Conservation (phyloP, 2,888 invertebrate genomes). For the Nymphalis c-album region DNA sequence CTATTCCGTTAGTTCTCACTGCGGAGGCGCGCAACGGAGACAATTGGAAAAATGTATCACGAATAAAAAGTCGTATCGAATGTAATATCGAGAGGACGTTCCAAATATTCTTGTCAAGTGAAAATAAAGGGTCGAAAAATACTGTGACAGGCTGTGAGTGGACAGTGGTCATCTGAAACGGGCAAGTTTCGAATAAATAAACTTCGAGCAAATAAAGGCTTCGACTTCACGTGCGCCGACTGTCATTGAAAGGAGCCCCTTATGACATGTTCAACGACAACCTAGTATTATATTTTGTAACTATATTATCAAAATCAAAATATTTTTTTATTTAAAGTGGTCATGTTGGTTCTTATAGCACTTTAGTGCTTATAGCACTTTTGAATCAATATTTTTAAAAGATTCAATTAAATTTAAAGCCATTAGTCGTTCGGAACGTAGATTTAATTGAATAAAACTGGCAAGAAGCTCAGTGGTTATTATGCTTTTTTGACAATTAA, state of each 20-base stretch:
- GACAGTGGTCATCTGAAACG: slow-evolving; percentile 74
- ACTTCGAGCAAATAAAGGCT: slow-evolving; percentile 68
- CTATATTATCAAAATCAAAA: too few relatives aligned
- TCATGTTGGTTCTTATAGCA: too few relatives aligned
- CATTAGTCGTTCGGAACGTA: too few relatives aligned
- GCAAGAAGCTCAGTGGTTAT: too few relatives aligned
- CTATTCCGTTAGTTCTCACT: slow-evolving; percentile 76
- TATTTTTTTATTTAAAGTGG: too few relatives aligned
- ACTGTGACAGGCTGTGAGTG: slow-evolving; percentile 77
- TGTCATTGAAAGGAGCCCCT: slow-evolving; percentile 61
- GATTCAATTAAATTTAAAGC: too few relatives aligned
- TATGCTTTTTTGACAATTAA: too few relatives aligned
- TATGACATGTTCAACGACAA: slow-evolving; percentile 66
- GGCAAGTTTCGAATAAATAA: slow-evolving; percentile 77
- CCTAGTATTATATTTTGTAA: too few relatives aligned
- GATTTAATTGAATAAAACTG: too few relatives aligned
- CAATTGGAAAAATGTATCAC: slow-evolving; percentile 80
- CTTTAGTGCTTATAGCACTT: too few relatives aligned
- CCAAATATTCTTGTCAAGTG: slow-evolving; percentile 79
- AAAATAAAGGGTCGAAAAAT: slow-evolving; percentile 79
- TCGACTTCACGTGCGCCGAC: slow-evolving; percentile 64
- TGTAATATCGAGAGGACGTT: slow-evolving; percentile 76
- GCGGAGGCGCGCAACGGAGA: slow-evolving; percentile 67
- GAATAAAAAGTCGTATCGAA: slow-evolving; percentile 79
- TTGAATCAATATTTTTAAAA: too few relatives aligned